Evolutionary conservation across 2,888 invertebrate genomes (phyloP).

Genomic region (Lumbricus terrestris): DNA sequence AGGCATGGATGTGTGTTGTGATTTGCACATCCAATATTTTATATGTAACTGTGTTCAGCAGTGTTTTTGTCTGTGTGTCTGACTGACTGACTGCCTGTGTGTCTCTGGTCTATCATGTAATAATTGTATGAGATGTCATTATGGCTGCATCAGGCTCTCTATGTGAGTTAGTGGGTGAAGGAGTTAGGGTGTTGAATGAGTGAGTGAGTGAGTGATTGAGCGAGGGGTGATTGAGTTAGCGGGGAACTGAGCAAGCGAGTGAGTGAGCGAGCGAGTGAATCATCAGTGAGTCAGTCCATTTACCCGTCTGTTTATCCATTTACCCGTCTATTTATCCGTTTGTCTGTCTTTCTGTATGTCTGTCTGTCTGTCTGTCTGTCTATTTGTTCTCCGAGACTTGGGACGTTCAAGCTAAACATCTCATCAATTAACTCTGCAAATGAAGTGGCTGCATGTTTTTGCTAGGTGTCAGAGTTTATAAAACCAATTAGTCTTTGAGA

Average conservation of each 20-base stretch:
- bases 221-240: background rate
- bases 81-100: background rate
- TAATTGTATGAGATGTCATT: background rate
- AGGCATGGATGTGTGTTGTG: too few relatives aligned
- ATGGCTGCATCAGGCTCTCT: background rate
- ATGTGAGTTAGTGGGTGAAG: background rate
- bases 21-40: too few relatives aligned
- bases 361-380: background rate
- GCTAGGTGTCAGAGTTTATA: too few relatives aligned
- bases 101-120: background rate
- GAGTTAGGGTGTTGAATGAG: background rate
- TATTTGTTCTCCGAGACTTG: too few relatives aligned
- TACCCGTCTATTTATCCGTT: background rate
- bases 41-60: too few relatives aligned
- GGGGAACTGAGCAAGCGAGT: background rate
- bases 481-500: too few relatives aligned
- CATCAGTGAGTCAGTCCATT: background rate
- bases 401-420: too few relatives aligned
- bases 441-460: too few relatives aligned
- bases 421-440: too few relatives aligned
- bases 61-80: background rate
- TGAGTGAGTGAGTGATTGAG: background rate
- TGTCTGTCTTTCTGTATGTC: conserved; percentile 12
- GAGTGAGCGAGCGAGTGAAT: too few relatives aligned
- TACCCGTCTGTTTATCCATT: background rate